Percentiles rank a stretch among this genome's conserved stretches.
phyloP scores from a whole-genome alignment of 2,888 invertebrate species.

The Steinernema carpocapsae region DNA sequence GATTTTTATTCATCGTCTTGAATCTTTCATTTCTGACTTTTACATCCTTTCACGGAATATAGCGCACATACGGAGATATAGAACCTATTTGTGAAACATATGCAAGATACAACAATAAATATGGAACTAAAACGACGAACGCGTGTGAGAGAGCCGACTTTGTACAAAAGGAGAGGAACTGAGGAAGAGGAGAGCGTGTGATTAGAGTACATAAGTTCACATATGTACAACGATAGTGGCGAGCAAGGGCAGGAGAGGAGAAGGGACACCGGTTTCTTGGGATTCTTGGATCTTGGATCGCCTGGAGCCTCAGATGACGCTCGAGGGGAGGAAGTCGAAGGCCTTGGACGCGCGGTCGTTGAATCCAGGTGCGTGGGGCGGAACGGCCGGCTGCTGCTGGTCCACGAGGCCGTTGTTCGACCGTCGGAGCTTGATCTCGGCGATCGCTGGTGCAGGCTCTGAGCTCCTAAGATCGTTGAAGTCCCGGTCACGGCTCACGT shows the following conservation, averaged over 20 bases:
- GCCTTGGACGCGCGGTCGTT: conserved; percentile 11
- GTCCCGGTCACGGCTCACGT: not conserved
- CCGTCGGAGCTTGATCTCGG: conserved; percentile 7
- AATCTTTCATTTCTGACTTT: too few relatives aligned
- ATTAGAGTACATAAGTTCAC: not conserved
- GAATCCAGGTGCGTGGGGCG: conserved; percentile 17
- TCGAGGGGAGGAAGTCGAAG: conserved; percentile 19
- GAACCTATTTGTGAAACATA: too few relatives aligned
- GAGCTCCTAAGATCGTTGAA: not conserved
- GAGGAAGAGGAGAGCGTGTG: not conserved
- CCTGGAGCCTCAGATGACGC: not conserved
- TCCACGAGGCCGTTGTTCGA: not conserved
- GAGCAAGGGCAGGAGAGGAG: conserved; percentile 21
- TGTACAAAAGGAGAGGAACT: not conserved
- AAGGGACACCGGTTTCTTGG: conserved; percentile 7
- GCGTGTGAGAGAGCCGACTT: not conserved
- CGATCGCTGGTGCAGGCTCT: not conserved
- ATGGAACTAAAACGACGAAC: too few relatives aligned
- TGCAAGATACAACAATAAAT: too few relatives aligned
- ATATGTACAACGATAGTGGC: conserved; percentile 14
- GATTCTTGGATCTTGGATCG: not conserved
- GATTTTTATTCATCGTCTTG: too few relatives aligned
- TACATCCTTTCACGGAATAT: too few relatives aligned
- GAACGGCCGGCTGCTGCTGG: not conserved
- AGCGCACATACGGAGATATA: too few relatives aligned